Base-by-base conservation (phyloP, 2,888 invertebrate species). In the Aphelenchoides bicaudatus region DNA sequence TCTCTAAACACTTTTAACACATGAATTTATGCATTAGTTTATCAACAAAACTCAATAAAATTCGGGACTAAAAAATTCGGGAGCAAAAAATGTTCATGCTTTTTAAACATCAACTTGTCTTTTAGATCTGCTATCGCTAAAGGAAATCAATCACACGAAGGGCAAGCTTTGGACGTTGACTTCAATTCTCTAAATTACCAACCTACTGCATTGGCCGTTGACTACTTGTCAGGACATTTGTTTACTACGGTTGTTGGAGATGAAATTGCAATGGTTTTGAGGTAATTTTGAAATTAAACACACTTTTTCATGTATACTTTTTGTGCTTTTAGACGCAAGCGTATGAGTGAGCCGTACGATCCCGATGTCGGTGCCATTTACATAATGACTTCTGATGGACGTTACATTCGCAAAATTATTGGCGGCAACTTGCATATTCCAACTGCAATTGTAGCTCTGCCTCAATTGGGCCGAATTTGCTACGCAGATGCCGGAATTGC, bases 401-500 rank as follows among this genome's bases (percentile, higher is more conserved):
- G 93, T 30, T 81, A 80, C 55, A 65, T 80, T 66, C 74, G 57
- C 70, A 78, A 70, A 79, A 79, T 93, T 5, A 86, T 92, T 0
- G 86, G 85, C 5, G 74, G 74, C 38, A 74, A 75, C 54, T 82
- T 93, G 19, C 90, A 90, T 73, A 86, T 87, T 70, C 96, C 96
- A 0, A 88, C 90, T 0, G 88, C 92, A 0, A 82, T 98, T 25
- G 66, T 76, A 19, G 66, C 74, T 0, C 56, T 75, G n/a, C 76
- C 84, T 19, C 73, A 80, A 38, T 67, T 78, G 46, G 84, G 93
- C 1, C 71, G 81, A 58, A 87, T 94, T 85, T 90, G 88, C 81
- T 98, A 94, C 92, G 86, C 91, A 0, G 93, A 96, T 80, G 88
- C 89, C 0, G 91, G 93, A 3, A 86, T 87, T 0, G 86, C 87